Evolutionary conservation across 2,113 vertebrate species (phyloP), one percentile per base, ranked within the genome.

Genomic region (Scortum barcoo): DNA sequence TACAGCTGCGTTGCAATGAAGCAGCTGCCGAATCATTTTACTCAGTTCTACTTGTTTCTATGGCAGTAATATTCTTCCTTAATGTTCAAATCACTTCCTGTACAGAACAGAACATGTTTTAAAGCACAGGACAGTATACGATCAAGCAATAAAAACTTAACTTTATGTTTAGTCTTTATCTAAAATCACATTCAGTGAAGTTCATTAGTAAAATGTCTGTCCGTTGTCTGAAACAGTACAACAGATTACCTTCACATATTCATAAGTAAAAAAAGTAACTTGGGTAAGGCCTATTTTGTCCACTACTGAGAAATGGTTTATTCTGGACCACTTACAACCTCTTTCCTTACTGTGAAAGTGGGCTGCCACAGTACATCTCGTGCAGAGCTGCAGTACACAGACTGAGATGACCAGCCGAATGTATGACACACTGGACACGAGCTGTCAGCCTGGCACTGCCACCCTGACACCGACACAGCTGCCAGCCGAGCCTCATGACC

Each of bases 391-490:
- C 57, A 76, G 28, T 33, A 56, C 65, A 65, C 38, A 40, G n/a
- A 56, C 44, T 56, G 24, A 80, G 53, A 26, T 76, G 58, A 78
- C 46, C 58, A 26, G 51, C 75, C 19, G 28, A 50, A 48, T 53
- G 66, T 44, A 61, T 91, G 80, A 88, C 81, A 72, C 75, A 79
- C 50, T 89, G 78, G 73, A 76, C 74, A 68, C 88, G 22, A 84
- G 54, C 71, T 48, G 53, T 82, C 57, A 61, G 84, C 87, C 89
- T 86, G 87, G 88, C 88, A 88, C 80, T 71, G 85, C 81, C 91
- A 85, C 48, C 42, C 76, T 84, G 74, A 79, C 86, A 88, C 40
- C 77, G 58, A 48, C 58, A 28, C 91, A 93, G 88, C 91, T 93
- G 91, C 69, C 69, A 17, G 62, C 38, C 19, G 0, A 24, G 78